Percentiles rank a stretch among this genome's conserved stretches.
Conservation (phyloP, 2,888 invertebrate species). For the Gymnocheta viridis region DNA sequence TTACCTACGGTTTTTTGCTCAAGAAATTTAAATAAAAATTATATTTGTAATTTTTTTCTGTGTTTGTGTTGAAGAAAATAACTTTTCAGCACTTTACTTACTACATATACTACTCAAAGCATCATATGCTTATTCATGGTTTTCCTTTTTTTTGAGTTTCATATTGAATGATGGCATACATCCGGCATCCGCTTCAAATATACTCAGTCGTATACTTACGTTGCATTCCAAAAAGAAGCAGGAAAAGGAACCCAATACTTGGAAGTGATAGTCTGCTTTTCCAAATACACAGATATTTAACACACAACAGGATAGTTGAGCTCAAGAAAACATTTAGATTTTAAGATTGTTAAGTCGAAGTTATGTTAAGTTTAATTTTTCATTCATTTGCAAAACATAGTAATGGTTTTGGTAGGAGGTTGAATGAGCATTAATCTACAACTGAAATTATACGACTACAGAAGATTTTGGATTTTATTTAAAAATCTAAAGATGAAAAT, state of each 20-base stretch:
- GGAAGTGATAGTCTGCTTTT: neutral
- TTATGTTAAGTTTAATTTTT: neutral
- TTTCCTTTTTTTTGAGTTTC: slow-evolving; percentile 56
- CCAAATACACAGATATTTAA: neutral
- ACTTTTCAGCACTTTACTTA: slow-evolving; percentile 58
- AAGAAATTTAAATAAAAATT: slow-evolving; percentile 64
- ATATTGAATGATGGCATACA: slow-evolving; percentile 76
- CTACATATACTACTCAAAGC: neutral
- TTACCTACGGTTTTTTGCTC: slow-evolving; percentile 25
- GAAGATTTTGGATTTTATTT: no score
- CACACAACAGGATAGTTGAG: neutral
- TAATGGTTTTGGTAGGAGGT: no score
- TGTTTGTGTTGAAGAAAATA: slow-evolving; percentile 41
- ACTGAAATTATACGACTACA: no score
- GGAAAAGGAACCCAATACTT: slow-evolving; percentile 9
- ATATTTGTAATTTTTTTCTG: slow-evolving; percentile 45
- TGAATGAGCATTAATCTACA: no score
- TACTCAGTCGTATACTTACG: slow-evolving; percentile 3
- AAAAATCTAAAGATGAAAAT: no score
- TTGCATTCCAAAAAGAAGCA: slow-evolving; percentile 29
- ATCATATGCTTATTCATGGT: neutral
- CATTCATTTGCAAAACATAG: no score
- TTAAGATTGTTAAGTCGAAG: neutral
- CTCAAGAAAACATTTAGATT: neutral
- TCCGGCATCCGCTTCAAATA: slow-evolving; percentile 77